Evolutionary conservation across 2,797 vertebrate genomes (phyloP).

Genomic region (Takifugu rubripes): DNA sequence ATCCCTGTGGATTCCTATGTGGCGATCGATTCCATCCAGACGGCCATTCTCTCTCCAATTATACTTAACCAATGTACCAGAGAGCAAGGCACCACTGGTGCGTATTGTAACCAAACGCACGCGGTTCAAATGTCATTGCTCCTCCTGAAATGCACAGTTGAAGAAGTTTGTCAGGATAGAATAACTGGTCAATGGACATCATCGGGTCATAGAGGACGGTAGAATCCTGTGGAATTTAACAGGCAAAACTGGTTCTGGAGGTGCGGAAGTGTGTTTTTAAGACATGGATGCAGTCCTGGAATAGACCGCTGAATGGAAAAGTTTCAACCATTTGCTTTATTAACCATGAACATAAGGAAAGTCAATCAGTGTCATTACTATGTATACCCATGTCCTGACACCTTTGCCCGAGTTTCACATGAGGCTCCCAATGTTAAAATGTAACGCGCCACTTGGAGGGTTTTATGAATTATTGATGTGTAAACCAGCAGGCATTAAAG

Average conservation of each 20-base stretch:
- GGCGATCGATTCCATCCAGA: slow-evolving; percentile 6
- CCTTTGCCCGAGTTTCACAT: slow-evolving; percentile 41
- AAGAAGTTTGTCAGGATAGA: too few relatives aligned
- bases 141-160: too few relatives aligned
- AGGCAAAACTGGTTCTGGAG: too few relatives aligned
- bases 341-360: slow-evolving; percentile 55
- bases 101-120: too few relatives aligned
- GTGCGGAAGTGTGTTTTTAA: too few relatives aligned
- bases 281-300: slow-evolving; percentile 19
- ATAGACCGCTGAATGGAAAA: slow-evolving; percentile 54
- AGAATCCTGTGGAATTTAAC: too few relatives aligned
- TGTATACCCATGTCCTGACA: slow-evolving; percentile 64
- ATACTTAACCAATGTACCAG: neutral
- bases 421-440: slow-evolving; percentile 63
- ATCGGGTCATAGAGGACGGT: too few relatives aligned
- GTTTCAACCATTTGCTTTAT: slow-evolving; percentile 57
- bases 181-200: too few relatives aligned
- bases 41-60: slow-evolving; percentile 6
- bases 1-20: slow-evolving; percentile 25
- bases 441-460: slow-evolving; percentile 48
- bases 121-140: too few relatives aligned
- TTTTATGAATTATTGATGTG: slow-evolving; percentile 69
- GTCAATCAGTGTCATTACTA: slow-evolving; percentile 70
- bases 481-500: slow-evolving; percentile 3
- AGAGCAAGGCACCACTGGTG: slow-evolving; percentile 4